Percentiles rank a stretch among this genome's conserved stretches.
Conservation (phyloP, 2,113 vertebrate genomes). For the Hemibagrus wyckioides region DNA sequence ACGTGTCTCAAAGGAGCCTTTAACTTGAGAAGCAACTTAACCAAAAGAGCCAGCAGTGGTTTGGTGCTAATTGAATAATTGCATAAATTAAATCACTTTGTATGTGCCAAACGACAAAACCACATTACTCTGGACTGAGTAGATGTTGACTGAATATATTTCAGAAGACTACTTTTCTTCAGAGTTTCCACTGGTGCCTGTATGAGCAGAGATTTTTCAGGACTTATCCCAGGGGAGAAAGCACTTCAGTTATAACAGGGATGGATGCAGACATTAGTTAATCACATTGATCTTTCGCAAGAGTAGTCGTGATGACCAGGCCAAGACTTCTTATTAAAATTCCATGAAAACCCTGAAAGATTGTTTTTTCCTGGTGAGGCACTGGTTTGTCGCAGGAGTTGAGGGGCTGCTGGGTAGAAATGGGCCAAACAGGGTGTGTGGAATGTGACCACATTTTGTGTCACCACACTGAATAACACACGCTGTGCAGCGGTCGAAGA, state of each 20-base stretch:
- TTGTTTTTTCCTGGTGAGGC: conserved; percentile 51
- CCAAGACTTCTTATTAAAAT: conserved; percentile 61
- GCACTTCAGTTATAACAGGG: conserved; percentile 45
- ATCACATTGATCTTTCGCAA: conserved; percentile 27
- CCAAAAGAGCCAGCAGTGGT: conserved; percentile 42
- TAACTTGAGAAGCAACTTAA: conserved; percentile 43
- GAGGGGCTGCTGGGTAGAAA: conserved; percentile 52
- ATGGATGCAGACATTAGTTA: conserved; percentile 43
- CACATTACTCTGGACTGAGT: conserved; percentile 39
- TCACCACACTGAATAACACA: conserved; percentile 63
- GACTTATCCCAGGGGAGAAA: conserved; percentile 27
- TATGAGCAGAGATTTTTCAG: conserved; percentile 3
- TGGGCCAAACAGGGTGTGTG: conserved; percentile 54
- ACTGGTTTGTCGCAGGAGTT: conserved; percentile 45
- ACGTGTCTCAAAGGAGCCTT: conserved; percentile 35
- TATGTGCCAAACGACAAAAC: conserved; percentile 49
- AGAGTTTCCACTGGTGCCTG: conserved; percentile 19
- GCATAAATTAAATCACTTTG: conserved; percentile 51
- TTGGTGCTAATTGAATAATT: conserved; percentile 57
- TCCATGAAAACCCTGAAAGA: conserved; percentile 59
- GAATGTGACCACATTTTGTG: conserved; percentile 63
- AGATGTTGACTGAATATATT: conserved; percentile 31
- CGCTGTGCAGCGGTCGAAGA: conserved; percentile 55
- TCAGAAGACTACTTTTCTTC: conserved; percentile 18
- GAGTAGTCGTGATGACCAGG: conserved; percentile 33